Percentiles rank a stretch among this genome's conserved stretches.
phyloP scores from a whole-genome alignment of 2,113 vertebrate species.

The Sclerurus mexicanus region DNA sequence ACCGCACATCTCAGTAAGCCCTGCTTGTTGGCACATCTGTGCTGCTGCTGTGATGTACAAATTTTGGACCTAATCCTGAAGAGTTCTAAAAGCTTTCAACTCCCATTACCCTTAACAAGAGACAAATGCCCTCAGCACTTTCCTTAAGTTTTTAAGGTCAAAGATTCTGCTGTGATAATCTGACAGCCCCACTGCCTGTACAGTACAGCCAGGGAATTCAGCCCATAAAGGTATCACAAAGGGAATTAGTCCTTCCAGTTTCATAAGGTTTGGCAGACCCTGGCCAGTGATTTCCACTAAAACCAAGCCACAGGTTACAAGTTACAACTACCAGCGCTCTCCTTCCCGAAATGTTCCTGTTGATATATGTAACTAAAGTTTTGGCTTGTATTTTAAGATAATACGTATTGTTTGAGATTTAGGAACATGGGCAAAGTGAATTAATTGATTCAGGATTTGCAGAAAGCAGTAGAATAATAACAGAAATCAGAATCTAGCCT shows the following conservation, averaged over 20 bases:
- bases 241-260: background rate
- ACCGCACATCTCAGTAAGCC: background rate
- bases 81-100: slow-evolving; percentile 51
- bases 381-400: background rate
- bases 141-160: slow-evolving; percentile 22
- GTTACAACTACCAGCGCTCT: background rate
- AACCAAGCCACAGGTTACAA: background rate
- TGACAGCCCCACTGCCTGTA: background rate
- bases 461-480: background rate
- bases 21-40: slow-evolving; percentile 11
- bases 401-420: background rate
- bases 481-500: background rate
- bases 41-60: background rate
- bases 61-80: slow-evolving; percentile 24
- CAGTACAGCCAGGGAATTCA: background rate
- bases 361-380: background rate
- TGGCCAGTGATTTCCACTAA: background rate
- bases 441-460: background rate
- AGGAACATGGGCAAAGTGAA: background rate
- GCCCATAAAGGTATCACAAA: background rate
- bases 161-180: slow-evolving; percentile 6
- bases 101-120: slow-evolving; percentile 27
- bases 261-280: background rate
- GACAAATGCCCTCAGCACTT: background rate
- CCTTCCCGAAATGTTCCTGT: background rate